Percentiles rank a stretch among this genome's conserved stretches.
phyloP scores from a whole-genome alignment of 2,888 invertebrate genomes.

The Acanthosepion pharaonis region DNA sequence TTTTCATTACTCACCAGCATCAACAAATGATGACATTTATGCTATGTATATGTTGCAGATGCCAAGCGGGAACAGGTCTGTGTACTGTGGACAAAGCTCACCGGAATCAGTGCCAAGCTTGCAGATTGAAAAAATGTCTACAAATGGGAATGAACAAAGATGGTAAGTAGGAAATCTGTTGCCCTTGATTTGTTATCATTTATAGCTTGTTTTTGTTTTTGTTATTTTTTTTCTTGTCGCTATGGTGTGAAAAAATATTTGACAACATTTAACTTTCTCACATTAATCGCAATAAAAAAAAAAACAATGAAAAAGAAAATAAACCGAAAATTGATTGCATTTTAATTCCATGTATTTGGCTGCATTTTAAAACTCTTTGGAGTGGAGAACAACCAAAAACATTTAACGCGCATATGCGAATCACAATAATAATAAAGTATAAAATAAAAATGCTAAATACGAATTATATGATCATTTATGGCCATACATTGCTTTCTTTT shows the following conservation, averaged over 20 bases:
- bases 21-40: background rate
- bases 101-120: constrained; percentile 98
- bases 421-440: no score
- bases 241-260: background rate
- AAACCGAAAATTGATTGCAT: background rate
- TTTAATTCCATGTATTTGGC: no score
- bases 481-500: no score
- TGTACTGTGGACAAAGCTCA: constrained; percentile 99
- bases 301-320: background rate
- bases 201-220: no score
- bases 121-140: constrained; percentile 97
- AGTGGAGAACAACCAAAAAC: background rate
- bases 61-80: constrained; percentile 97
- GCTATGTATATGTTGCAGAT: constrained; percentile 79
- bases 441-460: no score
- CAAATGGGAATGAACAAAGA: constrained; percentile 99
- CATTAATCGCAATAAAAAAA: background rate
- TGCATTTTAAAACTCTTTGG: background rate
- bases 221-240: background rate
- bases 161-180: constrained; percentile 81
- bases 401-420: no score
- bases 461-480: no score
- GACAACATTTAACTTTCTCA: background rate
- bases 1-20: no score
- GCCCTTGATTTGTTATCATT: background rate